These are phyloP conservation scores for Syrmaticus mikado DNA, from an alignment of 2,113 vertebrate species.

Conservation along the genomic window DNA sequence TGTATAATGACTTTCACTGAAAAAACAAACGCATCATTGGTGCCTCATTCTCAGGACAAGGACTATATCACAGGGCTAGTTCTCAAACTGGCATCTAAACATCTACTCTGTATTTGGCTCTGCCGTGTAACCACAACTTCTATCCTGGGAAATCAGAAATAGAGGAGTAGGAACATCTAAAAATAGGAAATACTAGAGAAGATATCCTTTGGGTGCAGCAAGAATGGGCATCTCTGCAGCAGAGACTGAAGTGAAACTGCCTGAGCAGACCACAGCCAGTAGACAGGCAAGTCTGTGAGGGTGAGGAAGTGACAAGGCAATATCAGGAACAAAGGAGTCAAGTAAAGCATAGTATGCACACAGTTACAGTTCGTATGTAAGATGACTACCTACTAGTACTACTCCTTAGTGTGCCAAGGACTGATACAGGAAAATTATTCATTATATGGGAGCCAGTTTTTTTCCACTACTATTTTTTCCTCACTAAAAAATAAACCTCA, in stretches of 20 bases:
- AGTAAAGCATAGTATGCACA: neutral
- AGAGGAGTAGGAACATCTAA: neutral
- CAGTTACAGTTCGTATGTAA: neutral
- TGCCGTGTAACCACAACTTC: fast-evolving
- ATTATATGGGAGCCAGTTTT: neutral
- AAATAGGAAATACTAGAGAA: neutral
- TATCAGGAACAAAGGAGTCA: neutral
- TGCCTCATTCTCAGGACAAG: neutral
- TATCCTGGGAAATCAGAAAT: neutral
- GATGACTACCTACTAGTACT: neutral
- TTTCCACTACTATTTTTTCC: neutral
- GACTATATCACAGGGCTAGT: neutral
- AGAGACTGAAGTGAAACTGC: neutral
- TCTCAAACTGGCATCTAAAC: neutral
- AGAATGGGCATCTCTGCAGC: neutral
- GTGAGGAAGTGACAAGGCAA: fast-evolving
- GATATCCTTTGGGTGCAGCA: neutral
- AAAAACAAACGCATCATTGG: neutral
- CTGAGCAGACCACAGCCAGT: neutral
- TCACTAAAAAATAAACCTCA: neutral
- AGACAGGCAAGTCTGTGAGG: neutral
- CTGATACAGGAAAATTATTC: neutral
- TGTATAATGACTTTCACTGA: neutral
- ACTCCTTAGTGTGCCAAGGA: neutral
- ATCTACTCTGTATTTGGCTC: neutral